Evolutionary conservation across 1,140 invertebrate genomes (phyloP).

Genomic region (Geopemphigus sp.): DNA sequence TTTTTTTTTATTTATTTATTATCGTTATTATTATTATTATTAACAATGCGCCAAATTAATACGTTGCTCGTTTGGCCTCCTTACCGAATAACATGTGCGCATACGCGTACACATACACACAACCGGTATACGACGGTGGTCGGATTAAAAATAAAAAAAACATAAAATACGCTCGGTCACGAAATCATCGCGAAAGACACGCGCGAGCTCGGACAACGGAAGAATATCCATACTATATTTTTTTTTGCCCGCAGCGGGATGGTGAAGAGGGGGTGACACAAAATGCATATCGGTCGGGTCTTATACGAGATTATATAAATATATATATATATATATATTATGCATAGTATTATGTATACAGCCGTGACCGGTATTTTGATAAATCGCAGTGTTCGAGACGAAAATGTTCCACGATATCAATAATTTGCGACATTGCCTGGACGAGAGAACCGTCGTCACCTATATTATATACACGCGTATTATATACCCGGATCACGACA

Average conservation of each 20-base stretch:
- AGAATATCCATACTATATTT: not conserved
- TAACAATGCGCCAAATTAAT: conserved; percentile 49
- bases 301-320: too few species aligned
- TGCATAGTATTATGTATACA: not conserved
- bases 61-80: conserved; percentile 46
- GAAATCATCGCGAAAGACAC: conserved; percentile 22
- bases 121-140: not conserved
- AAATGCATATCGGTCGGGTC: not conserved
- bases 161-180: conserved; percentile 26
- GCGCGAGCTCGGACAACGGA: not conserved
- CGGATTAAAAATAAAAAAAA: conserved; percentile 29
- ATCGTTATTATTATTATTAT: too few species aligned
- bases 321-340: not conserved
- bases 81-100: too few species aligned
- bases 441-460: not conserved
- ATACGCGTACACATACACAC: too few species aligned
- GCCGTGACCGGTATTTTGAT: not conserved
- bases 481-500: too few species aligned
- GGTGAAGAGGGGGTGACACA: not conserved
- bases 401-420: not conserved
- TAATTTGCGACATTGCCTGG: conserved; percentile 5
- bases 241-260: not conserved
- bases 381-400: not conserved
- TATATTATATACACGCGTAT: too few species aligned
- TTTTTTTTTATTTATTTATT: conserved; percentile 14